phyloP scores from a whole-genome alignment of 2,113 vertebrate species.

The Ursus arctos region DNA sequence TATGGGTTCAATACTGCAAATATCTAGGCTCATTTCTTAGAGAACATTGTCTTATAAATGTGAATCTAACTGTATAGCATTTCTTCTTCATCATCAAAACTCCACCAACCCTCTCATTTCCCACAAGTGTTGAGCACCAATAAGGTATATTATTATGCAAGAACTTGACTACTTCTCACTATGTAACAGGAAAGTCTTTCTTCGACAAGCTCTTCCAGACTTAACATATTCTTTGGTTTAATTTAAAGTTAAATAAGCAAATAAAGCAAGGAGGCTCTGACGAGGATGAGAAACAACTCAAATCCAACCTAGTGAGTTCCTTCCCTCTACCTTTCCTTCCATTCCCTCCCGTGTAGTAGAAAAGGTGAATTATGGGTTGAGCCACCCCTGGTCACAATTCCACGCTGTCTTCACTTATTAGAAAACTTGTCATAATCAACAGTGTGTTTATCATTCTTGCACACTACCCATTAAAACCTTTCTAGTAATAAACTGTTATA shows the following conservation, averaged over 20 bases:
- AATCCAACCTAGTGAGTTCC: slow-evolving; percentile 12
- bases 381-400: slow-evolving; percentile 58
- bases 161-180: not conserved
- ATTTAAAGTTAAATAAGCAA: slow-evolving; percentile 82
- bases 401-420: slow-evolving; percentile 37
- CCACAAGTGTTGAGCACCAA: slow-evolving; percentile 41
- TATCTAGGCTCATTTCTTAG: slow-evolving; percentile 81
- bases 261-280: not conserved
- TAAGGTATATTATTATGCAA: slow-evolving; percentile 44
- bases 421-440: slow-evolving; percentile 75
- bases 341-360: not conserved
- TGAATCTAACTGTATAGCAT: slow-evolving; percentile 48
- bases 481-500: slow-evolving; percentile 70
- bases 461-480: slow-evolving; percentile 39
- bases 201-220: slow-evolving; percentile 61
- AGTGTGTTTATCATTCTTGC: slow-evolving; percentile 57
- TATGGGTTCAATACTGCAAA: slow-evolving; percentile 63
- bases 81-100: slow-evolving; percentile 68
- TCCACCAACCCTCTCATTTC: slow-evolving; percentile 57
- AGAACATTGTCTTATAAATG: slow-evolving; percentile 83
- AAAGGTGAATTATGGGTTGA: slow-evolving; percentile 52
- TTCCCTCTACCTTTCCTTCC: not conserved
- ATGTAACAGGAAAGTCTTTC: not conserved
- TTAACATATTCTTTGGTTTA: slow-evolving; percentile 83
- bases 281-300: slow-evolving; percentile 34